phyloP scores from a whole-genome alignment of 2,797 vertebrate genomes.

The Coregonus ussuriensis region DNA sequence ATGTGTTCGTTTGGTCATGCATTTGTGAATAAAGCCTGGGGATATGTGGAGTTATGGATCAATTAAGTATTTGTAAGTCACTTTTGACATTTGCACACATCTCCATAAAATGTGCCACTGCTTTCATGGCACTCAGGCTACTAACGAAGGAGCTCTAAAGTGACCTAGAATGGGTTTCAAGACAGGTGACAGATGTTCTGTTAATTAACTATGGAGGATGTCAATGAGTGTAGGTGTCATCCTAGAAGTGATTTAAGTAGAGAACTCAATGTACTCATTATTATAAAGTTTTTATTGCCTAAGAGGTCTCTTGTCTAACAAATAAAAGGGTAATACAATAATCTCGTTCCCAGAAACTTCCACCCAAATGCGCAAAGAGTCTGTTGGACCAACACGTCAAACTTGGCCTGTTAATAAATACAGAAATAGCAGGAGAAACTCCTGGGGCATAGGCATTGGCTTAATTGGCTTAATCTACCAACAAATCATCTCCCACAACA shows the following conservation, averaged over 20 bases:
- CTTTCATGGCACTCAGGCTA: conserved; percentile 5
- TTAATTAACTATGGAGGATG: no score
- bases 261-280: conserved; percentile 3
- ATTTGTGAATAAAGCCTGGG: background rate
- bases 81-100: background rate
- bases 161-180: background rate
- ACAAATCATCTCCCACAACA: no score
- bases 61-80: background rate
- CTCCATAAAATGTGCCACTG: background rate
- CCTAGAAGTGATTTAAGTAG: background rate
- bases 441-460: no score
- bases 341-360: background rate
- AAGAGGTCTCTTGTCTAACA: background rate
- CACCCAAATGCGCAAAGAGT: no score
- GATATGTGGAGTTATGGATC: background rate
- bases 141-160: conserved; percentile 1
- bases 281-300: background rate
- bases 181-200: conserved; percentile 4
- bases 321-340: background rate
- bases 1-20: background rate
- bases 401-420: no score
- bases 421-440: no score
- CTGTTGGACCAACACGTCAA: no score
- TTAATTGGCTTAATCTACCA: no score
- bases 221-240: no score